Evolutionary conservation across 2,888 invertebrate species (phyloP), one percentile per base, ranked within the genome.

Genomic region (Saturnia japonica): DNA sequence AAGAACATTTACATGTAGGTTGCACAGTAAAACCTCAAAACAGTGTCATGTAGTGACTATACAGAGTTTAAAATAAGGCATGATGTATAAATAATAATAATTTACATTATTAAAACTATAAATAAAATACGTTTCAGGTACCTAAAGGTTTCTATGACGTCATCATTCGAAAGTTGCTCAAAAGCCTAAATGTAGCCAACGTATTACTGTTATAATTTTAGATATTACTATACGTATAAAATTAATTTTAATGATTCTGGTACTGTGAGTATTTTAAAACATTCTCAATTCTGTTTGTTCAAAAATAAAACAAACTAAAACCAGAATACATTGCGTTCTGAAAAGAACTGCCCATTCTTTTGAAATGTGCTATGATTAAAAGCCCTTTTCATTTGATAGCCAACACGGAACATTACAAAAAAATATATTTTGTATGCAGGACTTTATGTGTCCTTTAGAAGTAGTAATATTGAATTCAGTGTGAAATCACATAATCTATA

Each of bases 131-230:
- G 16, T 54, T 54, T 54, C 25, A 57, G 3, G 57, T 57, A 57
- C 9, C n/a, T 51, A 51, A 19, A 57, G 25, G 25, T 57, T 57
- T 57, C 16, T 57, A 25, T 57, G 57, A 12, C 25, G 57, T 57
- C 57, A 57, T 57, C 25, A 25, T 25, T 57, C 57, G 57, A 57
- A 57, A 57, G 57, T 57, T 57, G 22, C 25, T 25, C 57, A 54
- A 54, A 54, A 54, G 54, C 8, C 2, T 54, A 22, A 14, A 22
- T 22, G 22, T 51, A 51, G 6, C 8, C n/a, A 19, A 19, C n/a
- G 51, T n/a, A 19, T 51, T 51, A 51, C n/a, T 34, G 34, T 34
- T 34, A 34, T 34, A n/a, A n/a, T 34, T 34, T 34, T 34, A 34
- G 34, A 34, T 6, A 34, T 34, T 4, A 34, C 34, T 34, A 6